Base-by-base conservation (phyloP, 2,113 vertebrate species). In the Hepsetus odoe region DNA sequence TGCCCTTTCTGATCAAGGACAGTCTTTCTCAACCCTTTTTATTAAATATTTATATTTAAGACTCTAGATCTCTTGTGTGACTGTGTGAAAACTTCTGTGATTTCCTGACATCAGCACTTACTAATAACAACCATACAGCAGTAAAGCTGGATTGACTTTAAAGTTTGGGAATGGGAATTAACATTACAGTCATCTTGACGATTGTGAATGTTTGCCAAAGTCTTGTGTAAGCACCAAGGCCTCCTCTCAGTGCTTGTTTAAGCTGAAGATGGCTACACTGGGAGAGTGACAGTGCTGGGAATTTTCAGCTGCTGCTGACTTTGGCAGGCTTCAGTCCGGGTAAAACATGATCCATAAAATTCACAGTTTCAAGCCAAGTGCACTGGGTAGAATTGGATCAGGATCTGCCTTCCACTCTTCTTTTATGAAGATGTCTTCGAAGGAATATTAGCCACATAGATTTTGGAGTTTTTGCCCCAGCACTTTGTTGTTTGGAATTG, bases 311-410 rank as follows among this genome's bases (percentile, higher is more conserved):
- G 55, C 55, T n/a, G 44, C 76, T 78, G 33, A 64, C 76, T 69
- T 56, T 20, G 46, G 66, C 46, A 33, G 71, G 14, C 58, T 76
- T 22, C 66, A 62, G 71, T 51, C 33, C 46, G 65, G 65, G 35
- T 58, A 35, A 77, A 69, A 62, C 55, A 55, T 51, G 74, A 67
- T 74, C 64, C 56, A 78, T 64, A 74, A 74, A 74, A 82, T 74
- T 62, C 58, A 79, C 81, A 82, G 35, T 4, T 26, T 64, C 6
- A 5, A 69, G 72, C 59, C 66, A 79, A 79, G 70, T 58, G 49
- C 46, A 74, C 16, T 70, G 18, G 22, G 16, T 33, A 40, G 38
- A 76, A 76, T 70, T 70, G 32, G 32, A 16, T 26, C 14, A 4
- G 10, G 49, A 72, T 33, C 35, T 66, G 42, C 28, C 61, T 40